Evolutionary conservation across 92 coral and sea anemone genomes (phyloP).

Genomic region (Hydrozoanthus gracilis): DNA sequence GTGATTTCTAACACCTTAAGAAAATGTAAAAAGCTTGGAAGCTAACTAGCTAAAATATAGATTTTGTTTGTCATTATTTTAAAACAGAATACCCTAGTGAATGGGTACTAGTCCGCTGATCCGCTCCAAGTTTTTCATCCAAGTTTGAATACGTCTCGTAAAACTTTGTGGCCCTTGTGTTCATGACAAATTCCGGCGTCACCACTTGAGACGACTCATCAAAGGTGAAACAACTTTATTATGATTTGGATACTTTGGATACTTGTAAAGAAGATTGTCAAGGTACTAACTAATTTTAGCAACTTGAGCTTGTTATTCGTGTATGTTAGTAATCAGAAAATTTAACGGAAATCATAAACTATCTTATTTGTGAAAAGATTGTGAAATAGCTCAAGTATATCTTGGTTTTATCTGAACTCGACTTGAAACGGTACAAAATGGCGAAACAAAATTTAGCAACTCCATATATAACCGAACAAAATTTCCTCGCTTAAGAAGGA

Average conservation of each 20-base stretch:
- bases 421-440: neutral
- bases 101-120: neutral
- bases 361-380: neutral
- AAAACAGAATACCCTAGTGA: too few relatives aligned
- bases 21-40: too few relatives aligned
- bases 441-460: neutral
- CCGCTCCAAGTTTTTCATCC: neutral
- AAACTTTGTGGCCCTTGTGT: too few relatives aligned
- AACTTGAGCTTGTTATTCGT: neutral
- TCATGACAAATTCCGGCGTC: too few relatives aligned
- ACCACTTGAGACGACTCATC: too few relatives aligned
- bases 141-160: neutral
- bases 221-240: too few relatives aligned
- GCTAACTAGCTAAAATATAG: too few relatives aligned
- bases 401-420: neutral
- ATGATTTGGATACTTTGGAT: neutral
- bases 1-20: too few relatives aligned
- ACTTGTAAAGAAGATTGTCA: neutral
- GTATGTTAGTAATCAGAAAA: neutral
- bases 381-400: neutral
- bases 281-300: neutral
- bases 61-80: too few relatives aligned
- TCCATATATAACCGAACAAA: constrained; percentile 26
- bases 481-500: constrained; percentile 13
- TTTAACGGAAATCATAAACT: neutral